Conservation (phyloP, 2,113 vertebrate genomes). For the Lonchura striata region DNA sequence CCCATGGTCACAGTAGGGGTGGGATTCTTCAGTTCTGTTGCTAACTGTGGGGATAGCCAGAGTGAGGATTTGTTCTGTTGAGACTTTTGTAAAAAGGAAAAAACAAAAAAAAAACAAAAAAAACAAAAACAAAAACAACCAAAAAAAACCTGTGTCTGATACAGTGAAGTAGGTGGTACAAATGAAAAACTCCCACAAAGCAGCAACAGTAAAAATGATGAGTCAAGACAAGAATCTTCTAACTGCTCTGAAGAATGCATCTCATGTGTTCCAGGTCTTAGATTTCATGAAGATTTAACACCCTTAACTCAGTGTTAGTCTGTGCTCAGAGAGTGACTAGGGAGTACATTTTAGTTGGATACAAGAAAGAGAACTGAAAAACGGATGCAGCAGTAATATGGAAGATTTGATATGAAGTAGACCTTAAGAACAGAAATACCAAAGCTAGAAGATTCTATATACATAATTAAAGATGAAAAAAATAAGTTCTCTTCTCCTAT, state of each 20-base stretch:
- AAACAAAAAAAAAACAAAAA: background rate
- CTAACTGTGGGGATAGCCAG: background rate
- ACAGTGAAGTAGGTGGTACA: background rate
- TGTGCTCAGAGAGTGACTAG: background rate
- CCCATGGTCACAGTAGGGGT: background rate
- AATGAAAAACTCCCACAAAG: background rate
- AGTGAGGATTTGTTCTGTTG: background rate
- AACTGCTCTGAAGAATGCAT: background rate
- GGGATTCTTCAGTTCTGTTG: background rate
- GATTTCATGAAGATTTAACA: background rate
- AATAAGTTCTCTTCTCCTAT: conserved; percentile 15
- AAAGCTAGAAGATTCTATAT: conserved; percentile 20
- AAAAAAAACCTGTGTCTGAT: background rate
- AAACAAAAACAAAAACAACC: background rate
- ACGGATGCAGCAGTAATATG: conserved; percentile 6
- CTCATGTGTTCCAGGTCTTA: background rate
- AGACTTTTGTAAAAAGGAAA: background rate
- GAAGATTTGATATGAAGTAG: conserved; percentile 36
- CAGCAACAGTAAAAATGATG: background rate
- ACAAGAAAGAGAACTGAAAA: background rate
- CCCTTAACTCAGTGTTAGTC: background rate
- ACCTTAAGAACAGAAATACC: background rate
- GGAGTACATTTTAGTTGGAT: background rate
- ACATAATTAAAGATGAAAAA: conserved; percentile 21
- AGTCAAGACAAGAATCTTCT: background rate